phyloP scores from a whole-genome alignment of 2,888 invertebrate species.

The Limnephilus rhombicus region DNA sequence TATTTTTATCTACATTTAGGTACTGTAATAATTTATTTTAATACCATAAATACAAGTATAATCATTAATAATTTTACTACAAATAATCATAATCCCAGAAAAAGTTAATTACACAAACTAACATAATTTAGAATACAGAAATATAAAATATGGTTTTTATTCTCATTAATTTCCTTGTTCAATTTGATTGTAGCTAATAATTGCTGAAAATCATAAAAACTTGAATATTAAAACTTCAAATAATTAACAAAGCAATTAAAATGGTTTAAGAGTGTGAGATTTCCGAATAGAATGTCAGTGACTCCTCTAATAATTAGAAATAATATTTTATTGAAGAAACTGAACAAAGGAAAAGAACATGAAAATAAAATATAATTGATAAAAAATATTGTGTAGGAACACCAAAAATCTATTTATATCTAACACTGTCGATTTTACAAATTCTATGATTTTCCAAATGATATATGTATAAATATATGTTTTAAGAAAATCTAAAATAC shows the following conservation, averaged over 20 bases:
- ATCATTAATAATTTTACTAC: neutral
- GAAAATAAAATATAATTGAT: neutral
- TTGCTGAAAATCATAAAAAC: neutral
- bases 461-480: too few species aligned
- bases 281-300: neutral
- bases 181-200: neutral
- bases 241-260: neutral
- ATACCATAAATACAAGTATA: neutral
- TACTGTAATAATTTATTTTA: neutral
- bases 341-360: neutral
- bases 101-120: neutral
- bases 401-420: neutral
- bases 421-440: neutral
- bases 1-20: neutral
- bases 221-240: neutral
- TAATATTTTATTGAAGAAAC: neutral
- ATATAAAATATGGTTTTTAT: neutral
- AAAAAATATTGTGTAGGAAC: neutral
- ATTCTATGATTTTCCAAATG: too few species aligned
- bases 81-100: neutral
- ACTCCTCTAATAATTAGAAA: neutral
- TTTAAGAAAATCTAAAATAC: too few species aligned
- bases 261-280: neutral
- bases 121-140: neutral
- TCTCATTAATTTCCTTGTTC: neutral